phyloP scores from a whole-genome alignment of 2,113 vertebrate genomes.

The Macrotis lagotis region DNA sequence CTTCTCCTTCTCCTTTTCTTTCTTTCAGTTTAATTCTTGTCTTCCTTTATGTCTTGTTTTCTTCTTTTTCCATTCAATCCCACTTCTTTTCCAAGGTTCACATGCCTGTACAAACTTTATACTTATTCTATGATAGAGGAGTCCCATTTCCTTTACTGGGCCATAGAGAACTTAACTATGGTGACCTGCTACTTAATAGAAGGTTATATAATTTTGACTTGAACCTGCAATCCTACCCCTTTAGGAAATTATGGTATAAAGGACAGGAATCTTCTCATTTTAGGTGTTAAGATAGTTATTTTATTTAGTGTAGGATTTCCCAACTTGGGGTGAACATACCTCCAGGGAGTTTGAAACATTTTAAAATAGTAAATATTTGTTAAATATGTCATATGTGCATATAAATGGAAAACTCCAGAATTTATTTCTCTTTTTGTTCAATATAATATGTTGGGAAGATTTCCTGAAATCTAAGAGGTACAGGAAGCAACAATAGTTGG shows the following conservation, averaged over 20 bases:
- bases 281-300: neutral
- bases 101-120: neutral
- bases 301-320: neutral
- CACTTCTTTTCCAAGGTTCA: neutral
- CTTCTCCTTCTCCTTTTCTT: neutral
- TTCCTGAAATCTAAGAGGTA: neutral
- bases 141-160: neutral
- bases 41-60: neutral
- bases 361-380: neutral
- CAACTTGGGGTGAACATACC: neutral
- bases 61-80: neutral
- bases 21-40: neutral
- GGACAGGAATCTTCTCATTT: neutral
- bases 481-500: neutral
- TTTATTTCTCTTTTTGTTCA: neutral
- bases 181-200: neutral
- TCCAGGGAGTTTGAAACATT: neutral
- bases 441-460: neutral
- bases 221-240: neutral
- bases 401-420: neutral
- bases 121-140: neutral
- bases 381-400: neutral
- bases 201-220: neutral
- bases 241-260: neutral
- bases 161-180: neutral